These are phyloP conservation scores for Thaleichthys pacificus DNA, from an alignment of 2,797 vertebrate species.

Conservation along the genomic window DNA sequence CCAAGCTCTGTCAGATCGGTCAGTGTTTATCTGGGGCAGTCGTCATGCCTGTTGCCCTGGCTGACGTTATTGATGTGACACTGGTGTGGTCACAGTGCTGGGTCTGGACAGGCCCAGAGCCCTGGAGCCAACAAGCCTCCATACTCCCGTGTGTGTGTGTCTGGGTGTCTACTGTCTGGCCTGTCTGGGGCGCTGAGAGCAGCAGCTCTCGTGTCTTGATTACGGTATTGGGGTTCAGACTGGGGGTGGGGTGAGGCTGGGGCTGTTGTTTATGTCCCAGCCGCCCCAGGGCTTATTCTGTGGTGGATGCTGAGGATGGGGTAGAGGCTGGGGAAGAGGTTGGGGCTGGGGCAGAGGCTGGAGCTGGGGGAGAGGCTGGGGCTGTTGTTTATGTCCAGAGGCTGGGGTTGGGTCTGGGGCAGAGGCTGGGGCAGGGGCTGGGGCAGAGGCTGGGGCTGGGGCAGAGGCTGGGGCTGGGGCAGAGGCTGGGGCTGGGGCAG, in stretches of 20 bases:
- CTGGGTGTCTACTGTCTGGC: background rate
- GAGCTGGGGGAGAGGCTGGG: background rate
- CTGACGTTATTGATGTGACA: constrained; percentile 38
- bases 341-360: background rate
- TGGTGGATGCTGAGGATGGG: background rate
- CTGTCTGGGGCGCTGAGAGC: no score
- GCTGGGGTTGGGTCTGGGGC: background rate
- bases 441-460: no score
- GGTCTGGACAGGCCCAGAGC: constrained; percentile 1
- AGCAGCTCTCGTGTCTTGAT: no score
- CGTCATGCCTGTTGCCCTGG: constrained; percentile 25
- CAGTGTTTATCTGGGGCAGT: constrained; percentile 29
- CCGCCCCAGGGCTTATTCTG: no score
- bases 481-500: background rate
- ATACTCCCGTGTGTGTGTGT: background rate
- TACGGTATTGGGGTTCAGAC: no score
- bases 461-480: background rate
- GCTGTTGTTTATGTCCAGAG: background rate
- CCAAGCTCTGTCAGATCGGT: background rate
- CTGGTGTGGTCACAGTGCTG: constrained; percentile 9
- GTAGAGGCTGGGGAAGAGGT: no score
- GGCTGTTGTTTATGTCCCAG: background rate
- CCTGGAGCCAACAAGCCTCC: constrained; percentile 5
- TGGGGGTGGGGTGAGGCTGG: background rate
- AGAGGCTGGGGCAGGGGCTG: background rate